Conservation (phyloP, 2,888 invertebrate genomes). For the Chymomyza caudatula region DNA sequence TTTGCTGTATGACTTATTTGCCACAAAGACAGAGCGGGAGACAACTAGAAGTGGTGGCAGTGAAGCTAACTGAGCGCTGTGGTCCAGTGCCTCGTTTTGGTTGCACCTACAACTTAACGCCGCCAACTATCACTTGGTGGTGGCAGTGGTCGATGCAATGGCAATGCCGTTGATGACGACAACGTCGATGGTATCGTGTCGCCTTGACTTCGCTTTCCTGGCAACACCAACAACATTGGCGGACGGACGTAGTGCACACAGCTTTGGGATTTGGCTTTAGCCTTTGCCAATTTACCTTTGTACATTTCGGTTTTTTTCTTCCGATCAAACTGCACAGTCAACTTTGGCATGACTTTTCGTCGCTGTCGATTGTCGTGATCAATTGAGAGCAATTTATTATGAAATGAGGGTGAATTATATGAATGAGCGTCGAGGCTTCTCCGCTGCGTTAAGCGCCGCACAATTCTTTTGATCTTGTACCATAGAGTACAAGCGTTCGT, state of each 20-base stretch:
- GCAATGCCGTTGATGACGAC: not conserved
- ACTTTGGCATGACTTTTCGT: slow-evolving; percentile 70
- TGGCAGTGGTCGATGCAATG: not conserved
- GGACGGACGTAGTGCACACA: too few relatives aligned
- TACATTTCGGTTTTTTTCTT: slow-evolving; percentile 37
- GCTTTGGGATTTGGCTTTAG: slow-evolving; percentile 16
- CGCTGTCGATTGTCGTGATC: slow-evolving; percentile 78
- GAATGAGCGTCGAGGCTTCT: slow-evolving; percentile 65
- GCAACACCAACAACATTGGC: not conserved
- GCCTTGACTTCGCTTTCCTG: not conserved
- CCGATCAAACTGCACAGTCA: slow-evolving; percentile 46
- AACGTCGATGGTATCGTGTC: not conserved
- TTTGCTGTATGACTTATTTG: slow-evolving; percentile 63
- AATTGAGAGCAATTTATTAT: slow-evolving; percentile 79
- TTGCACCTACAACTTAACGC: slow-evolving; percentile 69
- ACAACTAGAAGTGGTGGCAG: not conserved
- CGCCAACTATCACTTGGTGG: slow-evolving; percentile 43
- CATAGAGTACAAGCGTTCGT: slow-evolving; percentile 9
- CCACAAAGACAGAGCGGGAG: slow-evolving; percentile 5
- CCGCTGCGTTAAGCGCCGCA: slow-evolving; percentile 61
- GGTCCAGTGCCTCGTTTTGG: slow-evolving; percentile 12
- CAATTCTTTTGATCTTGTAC: slow-evolving; percentile 73
- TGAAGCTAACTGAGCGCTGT: not conserved
- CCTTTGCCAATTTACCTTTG: slow-evolving; percentile 57
- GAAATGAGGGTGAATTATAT: slow-evolving; percentile 79